Base-by-base conservation (phyloP, 1,140 invertebrate species). In the Drosophila setifemur region DNA sequence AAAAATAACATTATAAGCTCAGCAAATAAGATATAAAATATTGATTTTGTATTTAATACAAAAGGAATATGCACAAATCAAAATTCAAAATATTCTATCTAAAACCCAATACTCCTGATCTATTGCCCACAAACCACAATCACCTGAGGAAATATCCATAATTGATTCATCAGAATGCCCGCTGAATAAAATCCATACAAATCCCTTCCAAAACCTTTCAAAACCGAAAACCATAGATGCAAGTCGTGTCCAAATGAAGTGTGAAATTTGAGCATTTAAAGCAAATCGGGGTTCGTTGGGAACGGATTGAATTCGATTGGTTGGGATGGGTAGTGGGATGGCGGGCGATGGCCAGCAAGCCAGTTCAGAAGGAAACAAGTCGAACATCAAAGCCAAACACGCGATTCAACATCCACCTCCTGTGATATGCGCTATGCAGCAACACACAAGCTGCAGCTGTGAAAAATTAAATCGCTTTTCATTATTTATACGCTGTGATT, bases 401-500 rank as follows among this genome's bases (percentile, higher is more conserved):
- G 69, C 69, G 55, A 61, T 29, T 26, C 23, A 14, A 14, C 18
- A 14, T 18, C 18, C 11, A 11, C 19, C 47, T 12, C 26, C 21
- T 23, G n/a, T n/a, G n/a, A n/a, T n/a, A n/a, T n/a, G n/a, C n/a
- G n/a, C 9, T 40, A 7, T 4, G 3, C 19, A 4, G 9, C 28
- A 11, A 12, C 39, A 39, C 45, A 70, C 44, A 50, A 64, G 57
- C 53, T 60, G 53, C 73, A 82, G 68, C 57, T 83, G 78, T 78
- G 78, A 45, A 71, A 83, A 85, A 72, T 85, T 71, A 78, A 85
- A 85, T 83, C 70, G 74, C 47, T 83, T 85, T 83, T 78, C 79
- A 83, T 83, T 85, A 85, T 85, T 85, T 85, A 83, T 83, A 63
- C 54, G 55, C 77, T 73, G 67, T 82, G 77, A 82, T 82, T 82